A percentile compares a stretch with the other conserved stretches of the same genome.
Evolutionary conservation across 2,888 invertebrate species (phyloP).

Genomic region (Odontothrips loti): DNA sequence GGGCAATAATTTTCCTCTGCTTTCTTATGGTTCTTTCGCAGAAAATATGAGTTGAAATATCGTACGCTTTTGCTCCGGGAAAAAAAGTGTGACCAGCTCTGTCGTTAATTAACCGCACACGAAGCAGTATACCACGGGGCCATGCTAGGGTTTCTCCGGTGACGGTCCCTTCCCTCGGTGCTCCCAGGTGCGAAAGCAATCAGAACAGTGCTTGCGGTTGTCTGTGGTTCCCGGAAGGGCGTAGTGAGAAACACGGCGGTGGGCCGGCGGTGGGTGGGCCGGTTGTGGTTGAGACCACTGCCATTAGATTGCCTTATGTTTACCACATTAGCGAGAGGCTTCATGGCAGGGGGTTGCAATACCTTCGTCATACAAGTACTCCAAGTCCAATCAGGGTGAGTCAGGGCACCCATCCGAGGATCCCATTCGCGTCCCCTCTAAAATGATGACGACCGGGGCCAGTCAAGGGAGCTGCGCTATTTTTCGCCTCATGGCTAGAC

Average conservation of each 20-base stretch:
- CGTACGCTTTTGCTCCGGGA: no score
- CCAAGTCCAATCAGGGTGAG: no score
- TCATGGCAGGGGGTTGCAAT: background rate
- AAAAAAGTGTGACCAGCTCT: no score
- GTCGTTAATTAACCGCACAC: no score
- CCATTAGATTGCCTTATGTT: background rate
- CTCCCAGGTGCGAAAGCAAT: background rate
- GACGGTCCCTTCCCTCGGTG: background rate
- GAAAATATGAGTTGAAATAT: no score
- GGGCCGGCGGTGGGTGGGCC: background rate
- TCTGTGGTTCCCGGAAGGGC: background rate
- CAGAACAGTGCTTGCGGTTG: constrained; percentile 15
- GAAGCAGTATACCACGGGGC: no score
- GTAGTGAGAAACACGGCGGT: background rate
- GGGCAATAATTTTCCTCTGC: no score
- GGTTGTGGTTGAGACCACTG: background rate
- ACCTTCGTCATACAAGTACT: no score
- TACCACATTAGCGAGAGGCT: background rate
- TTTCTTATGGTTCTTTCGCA: no score
- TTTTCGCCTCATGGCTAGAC: background rate
- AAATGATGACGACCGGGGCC: background rate
- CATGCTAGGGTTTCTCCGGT: no score
- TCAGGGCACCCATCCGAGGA: no score
- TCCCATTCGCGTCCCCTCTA: no score
- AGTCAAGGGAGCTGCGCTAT: background rate